Evolutionary conservation across 2,888 invertebrate genomes (phyloP).

Genomic region (Xestoiulus laeticollis): DNA sequence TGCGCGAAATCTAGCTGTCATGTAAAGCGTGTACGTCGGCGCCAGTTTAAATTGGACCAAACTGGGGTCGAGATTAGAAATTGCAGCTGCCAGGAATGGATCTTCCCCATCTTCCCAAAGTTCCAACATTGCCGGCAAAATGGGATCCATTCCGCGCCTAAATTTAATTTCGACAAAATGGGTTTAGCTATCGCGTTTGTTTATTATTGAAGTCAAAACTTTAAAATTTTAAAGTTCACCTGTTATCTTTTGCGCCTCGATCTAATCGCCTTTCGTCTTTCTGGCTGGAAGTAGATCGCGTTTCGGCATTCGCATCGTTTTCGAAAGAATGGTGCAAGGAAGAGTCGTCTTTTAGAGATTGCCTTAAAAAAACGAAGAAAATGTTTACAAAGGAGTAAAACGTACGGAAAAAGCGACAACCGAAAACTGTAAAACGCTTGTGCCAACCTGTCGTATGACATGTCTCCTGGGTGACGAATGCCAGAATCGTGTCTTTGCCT

Average conservation of each 20-base stretch:
- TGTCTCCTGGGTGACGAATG: slow-evolving; percentile 49
- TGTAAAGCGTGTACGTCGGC: slow-evolving; percentile 95
- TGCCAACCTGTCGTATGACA: slow-evolving; percentile 52
- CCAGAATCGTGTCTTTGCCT: slow-evolving; percentile 53
- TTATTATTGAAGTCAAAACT: neutral
- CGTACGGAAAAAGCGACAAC: neutral
- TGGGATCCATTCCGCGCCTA: slow-evolving; percentile 78
- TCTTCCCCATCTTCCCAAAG: slow-evolving; percentile 95
- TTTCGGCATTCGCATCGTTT: slow-evolving; percentile 90
- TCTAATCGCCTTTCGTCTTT: slow-evolving; percentile 71
- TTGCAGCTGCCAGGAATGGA: slow-evolving; percentile 86
- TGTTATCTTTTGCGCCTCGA: slow-evolving; percentile 68
- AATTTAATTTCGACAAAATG: neutral
- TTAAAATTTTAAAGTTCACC: slow-evolving; percentile 11
- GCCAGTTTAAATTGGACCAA: slow-evolving; percentile 86
- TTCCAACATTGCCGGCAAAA: slow-evolving; percentile 92
- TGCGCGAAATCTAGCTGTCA: slow-evolving; percentile 91
- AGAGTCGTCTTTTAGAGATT: slow-evolving; percentile 56
- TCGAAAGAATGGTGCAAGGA: slow-evolving; percentile 66
- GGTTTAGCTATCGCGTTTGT: neutral
- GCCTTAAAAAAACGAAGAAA: slow-evolving; percentile 50
- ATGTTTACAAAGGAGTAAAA: neutral
- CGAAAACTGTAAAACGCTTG: neutral
- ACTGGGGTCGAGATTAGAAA: slow-evolving; percentile 85
- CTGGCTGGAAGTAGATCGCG: slow-evolving; percentile 82